Evolutionary conservation across 2,113 vertebrate genomes (phyloP).

Genomic region (Brienomyrus brachyistius): DNA sequence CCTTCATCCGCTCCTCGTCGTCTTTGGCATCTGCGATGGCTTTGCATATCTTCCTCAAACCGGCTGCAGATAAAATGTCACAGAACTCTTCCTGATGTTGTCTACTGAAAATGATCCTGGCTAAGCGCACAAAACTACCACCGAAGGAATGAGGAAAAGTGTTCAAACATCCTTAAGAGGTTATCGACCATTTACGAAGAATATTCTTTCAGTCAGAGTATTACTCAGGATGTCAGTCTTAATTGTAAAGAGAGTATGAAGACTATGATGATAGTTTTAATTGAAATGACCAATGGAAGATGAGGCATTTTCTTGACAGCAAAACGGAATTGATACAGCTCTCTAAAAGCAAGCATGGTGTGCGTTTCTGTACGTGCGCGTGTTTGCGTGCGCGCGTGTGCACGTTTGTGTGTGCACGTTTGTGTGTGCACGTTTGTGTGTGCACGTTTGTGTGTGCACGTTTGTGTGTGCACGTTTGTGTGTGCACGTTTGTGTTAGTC

Average conservation of each 20-base stretch:
- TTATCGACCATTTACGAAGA: background rate
- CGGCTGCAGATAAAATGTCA: constrained; percentile 46
- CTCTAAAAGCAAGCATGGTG: background rate
- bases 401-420: background rate
- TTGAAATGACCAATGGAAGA: background rate
- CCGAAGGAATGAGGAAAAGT: background rate
- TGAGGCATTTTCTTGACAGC: background rate
- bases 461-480: too few species aligned
- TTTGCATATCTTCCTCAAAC: constrained; percentile 84
- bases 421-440: background rate
- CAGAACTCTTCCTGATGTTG: background rate
- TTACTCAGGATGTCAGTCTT: background rate
- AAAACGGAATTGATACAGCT: background rate
- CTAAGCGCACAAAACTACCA: background rate
- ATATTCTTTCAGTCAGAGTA: background rate
- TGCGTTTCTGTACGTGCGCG: background rate
- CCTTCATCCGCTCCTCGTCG: constrained; percentile 80
- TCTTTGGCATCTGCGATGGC: constrained; percentile 74
- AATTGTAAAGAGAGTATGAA: background rate
- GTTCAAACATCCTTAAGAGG: background rate
- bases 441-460: too few species aligned
- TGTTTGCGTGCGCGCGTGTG: background rate
- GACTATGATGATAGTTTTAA: background rate
- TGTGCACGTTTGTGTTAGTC: background rate
- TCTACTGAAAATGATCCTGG: background rate